A percentile compares a stretch with the other conserved stretches of the same genome.
These are phyloP conservation scores for Panagrolaimus sp. DNA, from an alignment of 1,140 invertebrate genomes.

Conservation along the genomic window DNA sequence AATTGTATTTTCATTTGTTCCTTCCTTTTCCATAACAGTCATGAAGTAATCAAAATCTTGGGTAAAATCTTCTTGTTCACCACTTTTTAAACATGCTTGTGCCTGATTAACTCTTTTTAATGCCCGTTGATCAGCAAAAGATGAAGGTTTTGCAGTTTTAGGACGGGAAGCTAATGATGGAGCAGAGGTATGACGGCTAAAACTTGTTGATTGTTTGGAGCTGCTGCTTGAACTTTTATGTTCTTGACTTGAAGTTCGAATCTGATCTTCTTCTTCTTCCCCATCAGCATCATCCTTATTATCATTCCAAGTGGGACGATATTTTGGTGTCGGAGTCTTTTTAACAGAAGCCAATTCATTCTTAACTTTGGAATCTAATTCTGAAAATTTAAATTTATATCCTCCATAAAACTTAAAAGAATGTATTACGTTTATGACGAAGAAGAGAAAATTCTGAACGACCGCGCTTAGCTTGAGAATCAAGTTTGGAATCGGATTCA, in stretches of 20 bases:
- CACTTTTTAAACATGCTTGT: not conserved
- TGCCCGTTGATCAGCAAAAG: not conserved
- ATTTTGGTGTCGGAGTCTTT: not conserved
- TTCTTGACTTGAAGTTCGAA: too few relatives aligned
- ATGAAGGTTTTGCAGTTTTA: not conserved
- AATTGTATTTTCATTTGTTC: not conserved
- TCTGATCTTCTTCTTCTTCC: too few relatives aligned
- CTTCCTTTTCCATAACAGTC: not conserved
- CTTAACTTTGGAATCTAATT: not conserved
- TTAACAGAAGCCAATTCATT: not conserved
- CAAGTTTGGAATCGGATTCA: too few relatives aligned
- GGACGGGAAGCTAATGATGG: not conserved
- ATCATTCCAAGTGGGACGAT: not conserved
- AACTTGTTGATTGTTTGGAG: not conserved
- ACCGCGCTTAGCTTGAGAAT: too few relatives aligned
- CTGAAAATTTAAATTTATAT: not conserved
- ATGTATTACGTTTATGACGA: not conserved
- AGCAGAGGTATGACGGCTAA: not conserved
- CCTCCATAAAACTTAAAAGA: not conserved
- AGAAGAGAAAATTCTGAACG: not conserved
- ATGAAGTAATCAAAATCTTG: conserved; percentile 10
- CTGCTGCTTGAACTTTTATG: not conserved
- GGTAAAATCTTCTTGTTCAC: not conserved
- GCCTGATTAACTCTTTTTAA: not conserved
- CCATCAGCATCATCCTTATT: not conserved